These are phyloP conservation scores for Pangasius mekongensis DNA, from an alignment of 2,797 vertebrate genomes.

Conservation along the genomic window DNA sequence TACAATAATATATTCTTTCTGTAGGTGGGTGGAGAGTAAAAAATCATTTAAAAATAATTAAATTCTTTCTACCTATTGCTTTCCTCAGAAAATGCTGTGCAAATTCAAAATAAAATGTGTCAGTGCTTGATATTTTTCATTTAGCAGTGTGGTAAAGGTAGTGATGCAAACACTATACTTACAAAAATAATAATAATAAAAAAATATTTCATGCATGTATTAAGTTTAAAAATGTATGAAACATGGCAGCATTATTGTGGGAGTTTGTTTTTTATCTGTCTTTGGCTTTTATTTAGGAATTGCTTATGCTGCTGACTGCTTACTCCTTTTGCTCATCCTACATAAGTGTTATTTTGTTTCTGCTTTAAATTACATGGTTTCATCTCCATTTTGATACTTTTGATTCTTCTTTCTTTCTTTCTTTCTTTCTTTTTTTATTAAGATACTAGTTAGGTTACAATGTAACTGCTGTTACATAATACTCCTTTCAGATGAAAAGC, in stretches of 20 bases:
- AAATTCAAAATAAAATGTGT: neutral
- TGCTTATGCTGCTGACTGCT: neutral
- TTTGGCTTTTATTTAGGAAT: neutral
- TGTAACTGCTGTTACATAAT: neutral
- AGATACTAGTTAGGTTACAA: neutral
- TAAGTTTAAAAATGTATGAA: neutral
- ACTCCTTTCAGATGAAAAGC: neutral
- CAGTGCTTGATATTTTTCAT: neutral
- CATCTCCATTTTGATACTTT: neutral
- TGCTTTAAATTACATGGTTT: neutral
- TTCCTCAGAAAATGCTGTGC: neutral
- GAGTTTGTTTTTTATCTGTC: neutral
- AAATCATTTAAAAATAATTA: neutral
- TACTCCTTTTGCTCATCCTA: neutral
- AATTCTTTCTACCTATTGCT: neutral
- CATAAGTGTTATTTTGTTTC: neutral
- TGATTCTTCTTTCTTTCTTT: neutral
- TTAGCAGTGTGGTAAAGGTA: neutral
- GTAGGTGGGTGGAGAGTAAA: neutral
- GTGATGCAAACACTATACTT: neutral
- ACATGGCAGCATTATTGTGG: neutral
- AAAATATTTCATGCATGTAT: neutral
- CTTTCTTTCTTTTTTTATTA: neutral
- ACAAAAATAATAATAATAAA: neutral
- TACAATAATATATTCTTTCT: neutral